Base-by-base conservation (phyloP, 2,888 invertebrate species). In the Hypomecis atomaria region DNA sequence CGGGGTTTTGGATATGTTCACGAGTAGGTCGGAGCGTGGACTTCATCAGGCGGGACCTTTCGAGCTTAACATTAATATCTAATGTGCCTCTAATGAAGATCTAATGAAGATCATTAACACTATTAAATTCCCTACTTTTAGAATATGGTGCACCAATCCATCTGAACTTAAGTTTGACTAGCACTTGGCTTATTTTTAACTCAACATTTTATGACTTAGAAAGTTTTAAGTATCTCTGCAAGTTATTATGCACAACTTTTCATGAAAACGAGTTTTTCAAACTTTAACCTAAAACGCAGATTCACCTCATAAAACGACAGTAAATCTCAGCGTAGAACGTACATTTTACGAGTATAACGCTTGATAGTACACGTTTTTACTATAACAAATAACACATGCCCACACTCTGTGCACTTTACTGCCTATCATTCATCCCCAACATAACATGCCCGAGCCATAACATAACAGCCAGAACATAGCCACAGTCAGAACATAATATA, bases 301-400 rank as follows among this genome's bases (percentile, higher is more conserved):
- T 47, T 37, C 43, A 52, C 11, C 7, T 8, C 40, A n/a, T 47
- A 45, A 62, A 56, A 56, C 44, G 8, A 11, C 7, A 37, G n/a
- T 52, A 36, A 62, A 56, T 11, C 49, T 10, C 44, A 49, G 42
- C 36, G 37, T 6, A 8, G 43, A 2, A 43, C 42, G 45, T 52
- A 56, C 53, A 57, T 34, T 48, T 48, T 11, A n/a, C n/a, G n/a
- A n/a, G n/a, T n/a, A 33, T 52, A 38, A 44, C 60, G 38, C 60
- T 57, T 66, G 71, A 71, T 72, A 69, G 56, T 64, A 65, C 71
- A 71, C 71, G 69, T 54, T 65, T 70, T 63, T 65, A 69, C 59
- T 65, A 65, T 65, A 67, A 68, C 67, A 64, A 69, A 67, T 67
- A 64, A 66, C 59, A 64, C 50, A 45, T 49, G 47, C 57, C 60